These are phyloP conservation scores for Isoperla grammatica DNA, from an alignment of 2,888 invertebrate genomes.

Conservation along the genomic window DNA sequence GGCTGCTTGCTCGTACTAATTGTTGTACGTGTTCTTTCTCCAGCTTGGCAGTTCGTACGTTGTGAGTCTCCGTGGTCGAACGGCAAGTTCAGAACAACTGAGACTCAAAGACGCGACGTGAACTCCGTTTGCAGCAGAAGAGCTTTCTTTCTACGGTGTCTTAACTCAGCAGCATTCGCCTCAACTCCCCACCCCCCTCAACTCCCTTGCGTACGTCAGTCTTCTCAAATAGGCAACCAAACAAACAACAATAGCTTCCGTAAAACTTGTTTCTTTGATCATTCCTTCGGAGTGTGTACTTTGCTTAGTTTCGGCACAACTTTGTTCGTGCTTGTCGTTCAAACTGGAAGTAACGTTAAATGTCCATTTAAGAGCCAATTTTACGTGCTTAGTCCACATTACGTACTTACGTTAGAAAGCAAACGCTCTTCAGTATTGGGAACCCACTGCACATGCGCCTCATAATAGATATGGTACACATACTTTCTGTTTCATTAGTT, in stretches of 20 bases:
- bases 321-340: no score
- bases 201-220: neutral
- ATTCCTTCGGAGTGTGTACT: neutral
- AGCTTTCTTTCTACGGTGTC: neutral
- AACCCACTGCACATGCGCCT: no score
- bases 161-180: constrained; percentile 2
- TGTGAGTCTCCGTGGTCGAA: constrained; percentile 42
- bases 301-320: neutral
- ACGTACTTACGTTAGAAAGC: no score
- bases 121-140: neutral
- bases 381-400: no score
- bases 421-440: no score
- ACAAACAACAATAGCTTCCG: constrained; percentile 5
- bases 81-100: constrained; percentile 45
- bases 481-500: no score
- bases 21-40: constrained; percentile 13
- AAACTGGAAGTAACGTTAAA: no score
- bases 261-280: neutral
- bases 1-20: neutral
- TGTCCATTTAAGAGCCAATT: no score
- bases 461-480: no score
- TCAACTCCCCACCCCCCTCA: neutral
- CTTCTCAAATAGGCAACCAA: neutral
- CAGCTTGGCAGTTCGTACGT: constrained; percentile 27
- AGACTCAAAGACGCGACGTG: constrained; percentile 26